Evolutionary conservation across 2,888 invertebrate species (phyloP).

Genomic region (Cacoxenus indagator): DNA sequence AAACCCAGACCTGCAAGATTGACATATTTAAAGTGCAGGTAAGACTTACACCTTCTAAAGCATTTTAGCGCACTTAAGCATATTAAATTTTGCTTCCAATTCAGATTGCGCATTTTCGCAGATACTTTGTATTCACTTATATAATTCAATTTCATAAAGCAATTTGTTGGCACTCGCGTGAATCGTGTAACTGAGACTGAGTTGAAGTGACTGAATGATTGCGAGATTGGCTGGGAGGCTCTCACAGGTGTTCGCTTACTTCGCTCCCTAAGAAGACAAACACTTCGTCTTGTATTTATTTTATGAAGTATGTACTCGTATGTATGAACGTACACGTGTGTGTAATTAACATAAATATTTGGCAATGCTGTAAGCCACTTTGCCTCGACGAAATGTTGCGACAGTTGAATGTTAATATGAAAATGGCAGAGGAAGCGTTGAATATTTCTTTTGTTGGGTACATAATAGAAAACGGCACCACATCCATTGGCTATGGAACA

Average conservation of each 20-base stretch:
- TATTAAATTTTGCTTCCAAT: slow-evolving; percentile 3
- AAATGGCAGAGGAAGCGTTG: neutral
- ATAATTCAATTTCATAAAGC: neutral
- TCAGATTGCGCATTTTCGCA: neutral
- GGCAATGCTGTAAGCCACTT: neutral
- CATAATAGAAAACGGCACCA: neutral
- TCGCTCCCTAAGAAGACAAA: neutral
- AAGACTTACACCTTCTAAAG: slow-evolving; percentile 14
- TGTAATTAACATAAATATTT: slow-evolving; percentile 17
- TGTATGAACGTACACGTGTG: neutral
- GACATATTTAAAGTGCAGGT: neutral
- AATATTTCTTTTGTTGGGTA: neutral
- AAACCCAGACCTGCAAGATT: slow-evolving; percentile 11
- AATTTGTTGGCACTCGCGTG: slow-evolving; percentile 4
- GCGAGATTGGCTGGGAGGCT: neutral
- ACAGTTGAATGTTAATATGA: slow-evolving; percentile 9
- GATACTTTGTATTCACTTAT: neutral
- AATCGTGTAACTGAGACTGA: slow-evolving; percentile 9
- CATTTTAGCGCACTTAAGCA: slow-evolving; percentile 1
- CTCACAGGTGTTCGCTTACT: slow-evolving; percentile 3
- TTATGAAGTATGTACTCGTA: neutral
- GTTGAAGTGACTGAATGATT: neutral
- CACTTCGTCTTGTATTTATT: neutral
- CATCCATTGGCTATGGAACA: neutral
- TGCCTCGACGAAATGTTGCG: neutral